A percentile compares a stretch with the other conserved stretches of the same genome.
These are phyloP conservation scores for Troglohyphantes excavatus DNA, from an alignment of 2,888 invertebrate species.

Conservation along the genomic window DNA sequence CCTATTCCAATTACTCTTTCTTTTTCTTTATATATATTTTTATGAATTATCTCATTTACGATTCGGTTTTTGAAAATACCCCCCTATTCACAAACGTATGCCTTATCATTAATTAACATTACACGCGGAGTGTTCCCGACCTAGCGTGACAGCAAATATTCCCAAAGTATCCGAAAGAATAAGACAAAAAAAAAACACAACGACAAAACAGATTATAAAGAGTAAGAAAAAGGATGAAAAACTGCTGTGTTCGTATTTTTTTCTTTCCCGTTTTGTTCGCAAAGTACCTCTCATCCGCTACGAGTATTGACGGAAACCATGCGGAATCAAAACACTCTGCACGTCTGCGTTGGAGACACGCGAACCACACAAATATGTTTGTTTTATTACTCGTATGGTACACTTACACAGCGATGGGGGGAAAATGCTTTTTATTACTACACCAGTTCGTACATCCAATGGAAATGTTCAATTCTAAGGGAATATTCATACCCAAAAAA, in stretches of 20 bases:
- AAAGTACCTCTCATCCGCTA: conserved; percentile 11
- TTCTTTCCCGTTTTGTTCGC: no score
- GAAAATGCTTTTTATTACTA: neutral
- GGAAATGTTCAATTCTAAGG: conserved; percentile 19
- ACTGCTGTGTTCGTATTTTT: neutral
- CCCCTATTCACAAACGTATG: neutral
- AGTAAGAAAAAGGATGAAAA: conserved; percentile 15
- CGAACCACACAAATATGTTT: conserved; percentile 32
- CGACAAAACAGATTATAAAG: conserved; percentile 6
- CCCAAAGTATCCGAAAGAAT: neutral
- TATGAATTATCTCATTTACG: neutral
- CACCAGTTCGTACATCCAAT: neutral
- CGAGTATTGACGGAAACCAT: conserved; percentile 25
- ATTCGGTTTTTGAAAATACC: neutral
- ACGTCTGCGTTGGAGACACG: conserved; percentile 40
- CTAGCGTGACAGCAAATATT: conserved; percentile 28
- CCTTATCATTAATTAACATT: conserved; percentile 41
- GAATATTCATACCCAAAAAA: conserved; percentile 38
- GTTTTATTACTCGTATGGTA: conserved; percentile 36
- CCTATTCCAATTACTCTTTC: neutral
- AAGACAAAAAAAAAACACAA: neutral
- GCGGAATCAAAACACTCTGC: conserved; percentile 41
- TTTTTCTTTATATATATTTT: neutral
- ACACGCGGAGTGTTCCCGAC: neutral
- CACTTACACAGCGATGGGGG: neutral